A percentile compares a stretch with the other conserved stretches of the same genome.
Conservation (phyloP, 2,113 vertebrate species). For the Oxygymnocypris stewartii region DNA sequence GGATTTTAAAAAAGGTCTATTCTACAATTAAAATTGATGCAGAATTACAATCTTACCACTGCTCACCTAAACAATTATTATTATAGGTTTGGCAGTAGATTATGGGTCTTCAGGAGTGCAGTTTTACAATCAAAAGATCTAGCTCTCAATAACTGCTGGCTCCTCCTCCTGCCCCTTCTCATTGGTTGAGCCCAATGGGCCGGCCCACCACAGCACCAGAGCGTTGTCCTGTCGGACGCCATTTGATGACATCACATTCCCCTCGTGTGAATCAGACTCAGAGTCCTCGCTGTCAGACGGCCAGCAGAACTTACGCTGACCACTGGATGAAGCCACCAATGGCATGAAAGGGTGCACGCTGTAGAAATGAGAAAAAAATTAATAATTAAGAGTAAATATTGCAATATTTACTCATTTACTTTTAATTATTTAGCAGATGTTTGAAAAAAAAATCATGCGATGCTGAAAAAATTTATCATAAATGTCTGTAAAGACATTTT, state of each 20-base stretch:
- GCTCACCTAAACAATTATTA: neutral
- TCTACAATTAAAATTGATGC: neutral
- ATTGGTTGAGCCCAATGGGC: constrained; percentile 54
- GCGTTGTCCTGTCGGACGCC: constrained; percentile 71
- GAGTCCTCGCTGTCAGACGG: constrained; percentile 78
- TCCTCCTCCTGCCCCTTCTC: constrained; percentile 50
- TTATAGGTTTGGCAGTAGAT: constrained; percentile 27
- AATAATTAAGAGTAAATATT: too few species aligned
- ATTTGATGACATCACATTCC: constrained; percentile 58
- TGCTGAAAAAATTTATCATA: neutral
- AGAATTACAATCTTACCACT: neutral
- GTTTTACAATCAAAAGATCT: constrained; percentile 10
- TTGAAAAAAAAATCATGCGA: too few species aligned
- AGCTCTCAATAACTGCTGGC: constrained; percentile 32
- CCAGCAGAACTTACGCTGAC: constrained; percentile 83
- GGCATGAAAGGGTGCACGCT: constrained; percentile 88
- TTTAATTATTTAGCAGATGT: neutral
- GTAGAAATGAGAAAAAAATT: neutral
- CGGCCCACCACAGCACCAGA: constrained; percentile 86
- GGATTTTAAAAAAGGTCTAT: neutral
- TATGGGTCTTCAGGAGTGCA: constrained; percentile 10
- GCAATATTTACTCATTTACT: neutral
- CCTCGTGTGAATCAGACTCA: constrained; percentile 63
- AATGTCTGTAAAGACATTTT: neutral
- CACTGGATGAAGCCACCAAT: constrained; percentile 81